Base-by-base conservation (phyloP, 2,888 invertebrate species). In the Ophion slaviceki region DNA sequence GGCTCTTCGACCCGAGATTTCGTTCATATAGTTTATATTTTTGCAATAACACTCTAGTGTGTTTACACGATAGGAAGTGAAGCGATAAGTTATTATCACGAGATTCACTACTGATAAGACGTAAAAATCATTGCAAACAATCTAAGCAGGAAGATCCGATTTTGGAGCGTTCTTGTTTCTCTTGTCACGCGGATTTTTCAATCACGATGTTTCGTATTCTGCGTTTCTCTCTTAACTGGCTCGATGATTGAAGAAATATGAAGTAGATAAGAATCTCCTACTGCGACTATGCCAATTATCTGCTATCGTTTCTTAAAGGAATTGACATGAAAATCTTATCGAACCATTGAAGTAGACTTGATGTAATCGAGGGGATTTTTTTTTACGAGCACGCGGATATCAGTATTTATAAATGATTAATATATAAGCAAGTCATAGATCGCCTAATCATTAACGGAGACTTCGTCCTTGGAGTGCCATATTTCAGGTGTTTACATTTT, bases 81-180 rank as follows among this genome's bases (percentile, higher is more conserved):
- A 64, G 10, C 64, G 24, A 71, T 53, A 72, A 64, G 20, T 24
- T n/a, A 47, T 64, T 57, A 57, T 62, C 74, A 7, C 40, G 32
- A 74, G 24, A 62, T 74, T 62, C 14, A 47, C 75, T 10, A 75
- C 40, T 7, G 77, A 77, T 67, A 77, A 77, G 67, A 59, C 45
- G 59, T 14, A 32, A 62, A 20, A 72, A 59, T 4, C n/a, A 47
- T 47, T 32, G 14, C 14, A 40, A 68, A 20, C 47, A 62, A 70
- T 79, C 62, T 62, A 17, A 62, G 7, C 36, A 57, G 61, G 79
- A 61, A 79, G 28, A 11, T 45, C 6, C 11, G 20, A 66, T 20
- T 20, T 17, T n/a, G 24, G 59, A 1, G 17, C n/a, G n/a, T n/a
- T 40, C 68, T 68, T 5, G 45, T 68, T 40, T 6, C n/a, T 8